A percentile compares a stretch with the other conserved stretches of the same genome.
Conservation (phyloP, 2,888 invertebrate species). For the Tipula vernalis region DNA sequence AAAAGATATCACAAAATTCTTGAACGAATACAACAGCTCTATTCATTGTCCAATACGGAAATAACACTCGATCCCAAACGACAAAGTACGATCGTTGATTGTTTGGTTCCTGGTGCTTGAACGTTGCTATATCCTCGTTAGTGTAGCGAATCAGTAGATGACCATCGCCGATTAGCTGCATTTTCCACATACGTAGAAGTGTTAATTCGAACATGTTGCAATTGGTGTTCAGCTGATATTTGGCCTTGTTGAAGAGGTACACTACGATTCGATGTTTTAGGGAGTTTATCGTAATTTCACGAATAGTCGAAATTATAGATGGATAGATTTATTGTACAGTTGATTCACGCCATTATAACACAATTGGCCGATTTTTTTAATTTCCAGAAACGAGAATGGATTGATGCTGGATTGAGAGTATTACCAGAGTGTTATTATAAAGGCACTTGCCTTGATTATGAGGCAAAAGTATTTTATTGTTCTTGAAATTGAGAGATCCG, state of each 20-base stretch:
- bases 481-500: constrained; percentile 70
- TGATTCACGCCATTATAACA: constrained; percentile 80
- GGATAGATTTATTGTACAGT: constrained; percentile 52
- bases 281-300: constrained; percentile 69
- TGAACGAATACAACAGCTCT: constrained; percentile 68
- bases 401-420: constrained; percentile 91
- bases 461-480: constrained; percentile 85
- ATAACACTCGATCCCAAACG: constrained; percentile 71
- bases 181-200: constrained; percentile 86
- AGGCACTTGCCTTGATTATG: constrained; percentile 94
- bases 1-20: constrained; percentile 85
- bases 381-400: constrained; percentile 79
- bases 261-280: constrained; percentile 77
- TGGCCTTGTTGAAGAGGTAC: constrained; percentile 50
- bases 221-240: constrained; percentile 10
- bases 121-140: constrained; percentile 77
- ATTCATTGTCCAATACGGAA: constrained; percentile 82
- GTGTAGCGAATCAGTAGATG: constrained; percentile 87
- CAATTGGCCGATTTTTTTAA: constrained; percentile 71
- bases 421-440: constrained; percentile 80
- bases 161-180: constrained; percentile 85
- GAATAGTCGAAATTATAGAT: constrained; percentile 49
- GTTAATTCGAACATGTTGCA: constrained; percentile 35
- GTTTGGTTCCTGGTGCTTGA: constrained; percentile 64
- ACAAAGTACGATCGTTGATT: constrained; percentile 84